phyloP scores from a whole-genome alignment of 2,113 vertebrate genomes.

The Parus major region DNA sequence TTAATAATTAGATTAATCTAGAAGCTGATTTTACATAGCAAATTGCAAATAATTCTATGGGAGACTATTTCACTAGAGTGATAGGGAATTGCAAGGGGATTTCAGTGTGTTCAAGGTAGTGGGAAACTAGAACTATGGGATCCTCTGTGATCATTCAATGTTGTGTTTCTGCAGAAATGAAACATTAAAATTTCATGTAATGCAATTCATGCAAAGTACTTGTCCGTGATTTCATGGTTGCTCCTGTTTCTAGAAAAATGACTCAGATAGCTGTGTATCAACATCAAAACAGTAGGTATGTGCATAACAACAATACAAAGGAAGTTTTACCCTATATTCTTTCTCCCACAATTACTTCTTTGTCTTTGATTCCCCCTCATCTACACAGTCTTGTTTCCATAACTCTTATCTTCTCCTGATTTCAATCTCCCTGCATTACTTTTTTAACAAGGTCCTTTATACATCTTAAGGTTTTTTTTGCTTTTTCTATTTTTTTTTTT shows the following conservation, averaged over 20 bases:
- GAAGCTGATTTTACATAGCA: not conserved
- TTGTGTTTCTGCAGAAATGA: not conserved
- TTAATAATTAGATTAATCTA: not conserved
- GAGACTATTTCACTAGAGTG: not conserved
- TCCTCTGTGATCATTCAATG: not conserved
- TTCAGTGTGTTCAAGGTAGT: not conserved
- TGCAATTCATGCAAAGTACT: not conserved
- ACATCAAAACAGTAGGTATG: not conserved
- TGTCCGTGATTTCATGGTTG: not conserved
- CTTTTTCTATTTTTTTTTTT: too few species aligned
- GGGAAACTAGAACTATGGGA: not conserved
- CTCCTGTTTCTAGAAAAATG: not conserved
- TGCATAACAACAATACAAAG: not conserved
- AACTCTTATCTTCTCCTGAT: not conserved
- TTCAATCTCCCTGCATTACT: not conserved
- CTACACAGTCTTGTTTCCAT: not conserved
- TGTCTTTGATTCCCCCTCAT: not conserved
- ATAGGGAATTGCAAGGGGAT: not conserved
- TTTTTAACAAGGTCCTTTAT: not conserved
- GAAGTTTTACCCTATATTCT: not conserved
- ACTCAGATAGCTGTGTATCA: not conserved
- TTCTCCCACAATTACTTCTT: not conserved
- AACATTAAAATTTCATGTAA: not conserved
- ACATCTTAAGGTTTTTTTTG: accelerated
- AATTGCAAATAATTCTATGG: not conserved